phyloP scores from a whole-genome alignment of 2,797 vertebrate genomes.

The Sorex maritimensis region DNA sequence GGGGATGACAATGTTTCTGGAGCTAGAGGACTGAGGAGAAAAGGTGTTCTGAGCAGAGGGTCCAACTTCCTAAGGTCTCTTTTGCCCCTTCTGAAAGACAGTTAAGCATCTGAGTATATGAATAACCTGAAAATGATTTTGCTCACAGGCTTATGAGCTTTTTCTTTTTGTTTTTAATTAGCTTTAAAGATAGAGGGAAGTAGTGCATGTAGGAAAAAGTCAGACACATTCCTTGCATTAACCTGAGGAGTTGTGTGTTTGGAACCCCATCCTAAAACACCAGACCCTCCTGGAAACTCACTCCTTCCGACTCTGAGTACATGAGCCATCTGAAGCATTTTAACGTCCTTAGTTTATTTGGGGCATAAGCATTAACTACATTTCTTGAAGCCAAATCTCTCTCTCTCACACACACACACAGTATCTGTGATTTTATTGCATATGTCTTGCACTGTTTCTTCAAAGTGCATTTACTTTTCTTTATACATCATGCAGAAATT shows the following conservation, averaged over 20 bases:
- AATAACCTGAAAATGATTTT: slow-evolving; percentile 30
- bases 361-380: neutral
- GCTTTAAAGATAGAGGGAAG: neutral
- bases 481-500: neutral
- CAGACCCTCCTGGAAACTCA: neutral
- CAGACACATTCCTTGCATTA: neutral
- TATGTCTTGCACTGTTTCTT: neutral
- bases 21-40: slow-evolving; percentile 12
- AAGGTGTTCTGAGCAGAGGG: neutral
- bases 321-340: neutral
- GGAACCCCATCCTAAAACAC: neutral
- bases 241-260: neutral
- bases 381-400: neutral
- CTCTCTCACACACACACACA: no score
- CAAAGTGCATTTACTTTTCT: neutral
- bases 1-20: slow-evolving; percentile 15
- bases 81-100: neutral
- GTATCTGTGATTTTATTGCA: neutral
- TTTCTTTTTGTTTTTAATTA: slow-evolving; percentile 11
- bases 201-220: neutral
- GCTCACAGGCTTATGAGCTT: neutral
- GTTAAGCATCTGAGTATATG: neutral
- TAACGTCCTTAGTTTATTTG: neutral
- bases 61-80: neutral
- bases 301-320: neutral